phyloP scores from a whole-genome alignment of 2,888 invertebrate genomes.

The Cataglyphis rosenhaueri region DNA sequence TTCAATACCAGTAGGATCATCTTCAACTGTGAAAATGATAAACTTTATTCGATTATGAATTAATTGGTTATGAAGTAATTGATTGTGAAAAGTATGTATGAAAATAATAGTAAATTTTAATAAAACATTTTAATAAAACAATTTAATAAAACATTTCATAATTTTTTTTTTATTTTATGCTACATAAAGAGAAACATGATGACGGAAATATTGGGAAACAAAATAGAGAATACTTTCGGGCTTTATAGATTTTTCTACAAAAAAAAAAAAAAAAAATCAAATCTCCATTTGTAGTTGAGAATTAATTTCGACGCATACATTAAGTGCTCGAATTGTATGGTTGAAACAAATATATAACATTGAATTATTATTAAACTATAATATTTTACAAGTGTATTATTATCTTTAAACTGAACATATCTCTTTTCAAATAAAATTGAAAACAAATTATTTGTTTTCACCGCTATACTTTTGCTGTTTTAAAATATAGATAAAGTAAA shows the following conservation, averaged over 20 bases:
- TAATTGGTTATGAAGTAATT: background rate
- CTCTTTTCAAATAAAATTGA: background rate
- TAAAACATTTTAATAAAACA: background rate
- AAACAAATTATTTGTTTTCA: background rate
- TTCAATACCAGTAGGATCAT: constrained; percentile 19
- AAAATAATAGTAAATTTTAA: constrained; percentile 9
- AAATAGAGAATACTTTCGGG: background rate
- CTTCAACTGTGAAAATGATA: constrained; percentile 7
- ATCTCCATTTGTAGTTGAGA: constrained; percentile 22
- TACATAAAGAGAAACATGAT: background rate
- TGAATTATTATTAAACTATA: background rate
- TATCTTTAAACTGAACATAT: background rate
- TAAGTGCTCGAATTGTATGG: constrained; percentile 32
- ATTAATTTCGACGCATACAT: constrained; percentile 21
- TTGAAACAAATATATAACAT: background rate
- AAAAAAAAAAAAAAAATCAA: background rate
- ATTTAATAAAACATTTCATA: background rate
- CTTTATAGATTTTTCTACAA: background rate
- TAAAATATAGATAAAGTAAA: background rate
- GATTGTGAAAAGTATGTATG: background rate
- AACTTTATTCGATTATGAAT: background rate
- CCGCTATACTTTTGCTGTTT: background rate
- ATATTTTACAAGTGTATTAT: background rate
- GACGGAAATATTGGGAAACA: background rate
- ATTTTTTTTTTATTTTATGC: background rate